Evolutionary conservation across 2,113 vertebrate species (phyloP), one percentile per base, ranked within the genome.

Genomic region (Piprites chloris): DNA sequence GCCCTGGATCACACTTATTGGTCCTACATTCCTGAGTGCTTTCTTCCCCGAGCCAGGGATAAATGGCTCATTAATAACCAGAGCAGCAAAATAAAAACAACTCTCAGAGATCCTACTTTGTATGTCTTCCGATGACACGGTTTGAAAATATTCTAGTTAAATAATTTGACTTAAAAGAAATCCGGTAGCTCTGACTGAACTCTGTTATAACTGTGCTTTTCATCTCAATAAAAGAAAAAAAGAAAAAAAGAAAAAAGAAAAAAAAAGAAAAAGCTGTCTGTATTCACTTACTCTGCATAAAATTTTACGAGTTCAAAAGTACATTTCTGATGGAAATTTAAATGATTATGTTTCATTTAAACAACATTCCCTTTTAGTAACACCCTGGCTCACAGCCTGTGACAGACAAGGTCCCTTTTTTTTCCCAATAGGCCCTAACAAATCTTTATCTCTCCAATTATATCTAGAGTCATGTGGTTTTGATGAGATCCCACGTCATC

Each of bases 301-400:
- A 93, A 92, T 95, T 89, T 95, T 83, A 86, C 0, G 3, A 81
- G 89, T 95, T 96, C 89, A 92, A 81, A 93, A 95, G 93, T 95
- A 93, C 76, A 95, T 74, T 95, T 96, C 85, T 95, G 93, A 89
- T 93, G 73, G 87, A 96, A 95, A 93, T 91, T 86, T 86, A 93
- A 95, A 93, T 87, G 83, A 95, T 95, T 89, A 95, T 79, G 78
- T 95, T 96, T 93, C 61, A 78, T 92, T 95, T 93, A 61, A 95
- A 97, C 91, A 95, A 68, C 83, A 91, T 92, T 94, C 77, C 91
- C 86, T 95, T 95, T 95, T 90, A 95, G 93, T 67, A 95, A 89
- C 69, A 55, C 55, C 24, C 73, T 96, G 95, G 93, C 94, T 95
- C 56, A 47, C 73, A 93, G 96, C 95, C 96, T 90, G 47, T 1